These are phyloP conservation scores for Dendrocincla fuliginosa DNA, from an alignment of 2,797 vertebrate genomes.

Conservation along the genomic window DNA sequence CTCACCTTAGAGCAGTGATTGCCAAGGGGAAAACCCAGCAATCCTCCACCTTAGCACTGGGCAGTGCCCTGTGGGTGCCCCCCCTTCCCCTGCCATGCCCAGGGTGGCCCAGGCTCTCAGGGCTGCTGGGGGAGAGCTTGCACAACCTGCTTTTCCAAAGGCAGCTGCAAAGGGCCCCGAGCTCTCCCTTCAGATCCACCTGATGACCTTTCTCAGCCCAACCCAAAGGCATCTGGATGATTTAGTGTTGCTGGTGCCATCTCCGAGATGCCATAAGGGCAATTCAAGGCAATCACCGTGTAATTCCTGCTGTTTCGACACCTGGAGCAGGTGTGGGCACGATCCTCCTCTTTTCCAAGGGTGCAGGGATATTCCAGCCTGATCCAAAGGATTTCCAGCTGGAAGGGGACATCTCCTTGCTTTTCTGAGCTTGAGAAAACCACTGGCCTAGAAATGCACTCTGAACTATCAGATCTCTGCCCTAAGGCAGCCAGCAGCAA, in stretches of 20 bases:
- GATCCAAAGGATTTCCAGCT: neutral
- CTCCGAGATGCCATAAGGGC: neutral
- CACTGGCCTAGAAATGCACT: neutral
- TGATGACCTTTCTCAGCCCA: neutral
- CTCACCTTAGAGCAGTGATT: neutral
- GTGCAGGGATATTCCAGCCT: neutral
- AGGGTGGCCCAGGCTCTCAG: neutral
- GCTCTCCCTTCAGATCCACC: neutral
- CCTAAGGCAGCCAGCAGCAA: neutral
- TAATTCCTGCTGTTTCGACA: neutral
- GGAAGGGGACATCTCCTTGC: neutral
- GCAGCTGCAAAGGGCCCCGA: neutral
- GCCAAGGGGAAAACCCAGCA: neutral
- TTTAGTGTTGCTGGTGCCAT: neutral
- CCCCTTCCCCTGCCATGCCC: neutral
- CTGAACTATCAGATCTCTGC: neutral
- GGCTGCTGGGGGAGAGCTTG: neutral
- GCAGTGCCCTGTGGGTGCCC: neutral
- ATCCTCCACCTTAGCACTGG: neutral
- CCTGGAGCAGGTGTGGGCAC: neutral
- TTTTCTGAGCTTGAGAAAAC: neutral
- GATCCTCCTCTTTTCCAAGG: fast-evolving
- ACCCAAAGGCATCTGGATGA: neutral
- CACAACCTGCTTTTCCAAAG: neutral
- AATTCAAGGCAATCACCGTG: neutral